These are phyloP conservation scores for Brachionus asplanchnoidis DNA, from an alignment of 1,140 invertebrate genomes.

Conservation along the genomic window DNA sequence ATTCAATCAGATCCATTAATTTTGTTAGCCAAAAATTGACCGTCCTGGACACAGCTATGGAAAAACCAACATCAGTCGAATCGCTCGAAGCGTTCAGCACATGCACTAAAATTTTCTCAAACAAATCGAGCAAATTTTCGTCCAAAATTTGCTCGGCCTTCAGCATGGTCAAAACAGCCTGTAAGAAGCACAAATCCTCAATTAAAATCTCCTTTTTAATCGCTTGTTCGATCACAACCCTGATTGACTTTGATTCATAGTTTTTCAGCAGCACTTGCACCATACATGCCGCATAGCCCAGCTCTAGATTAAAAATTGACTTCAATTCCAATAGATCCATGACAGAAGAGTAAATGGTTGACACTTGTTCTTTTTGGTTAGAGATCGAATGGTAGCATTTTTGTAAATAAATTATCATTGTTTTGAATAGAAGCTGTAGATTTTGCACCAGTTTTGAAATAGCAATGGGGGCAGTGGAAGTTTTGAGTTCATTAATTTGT, in stretches of 20 bases:
- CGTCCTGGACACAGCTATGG: background rate
- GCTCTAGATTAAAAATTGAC: constrained; percentile 13
- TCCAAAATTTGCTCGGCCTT: background rate
- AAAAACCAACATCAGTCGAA: background rate
- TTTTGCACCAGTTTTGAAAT: constrained; percentile 2
- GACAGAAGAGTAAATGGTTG: constrained; percentile 3
- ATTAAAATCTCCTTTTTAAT: background rate
- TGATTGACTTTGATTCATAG: background rate
- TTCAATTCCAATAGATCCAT: background rate
- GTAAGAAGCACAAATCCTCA: constrained; percentile 20
- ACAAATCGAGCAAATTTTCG: background rate
- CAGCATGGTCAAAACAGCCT: constrained; percentile 27
- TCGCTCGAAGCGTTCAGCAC: background rate
- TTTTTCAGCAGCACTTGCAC: constrained; percentile 6
- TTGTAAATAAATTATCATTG: constrained; percentile 28
- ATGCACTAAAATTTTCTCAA: background rate
- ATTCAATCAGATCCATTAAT: background rate
- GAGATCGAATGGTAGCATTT: background rate
- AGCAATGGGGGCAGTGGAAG: background rate
- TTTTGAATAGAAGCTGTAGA: constrained; percentile 39
- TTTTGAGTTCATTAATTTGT: background rate
- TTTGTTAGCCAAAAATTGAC: constrained; percentile 22
- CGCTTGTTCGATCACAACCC: background rate
- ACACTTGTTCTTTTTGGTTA: background rate
- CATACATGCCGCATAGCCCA: constrained; percentile 32